phyloP scores from a whole-genome alignment of 2,888 invertebrate genomes.

The Cephus spinipes region DNA sequence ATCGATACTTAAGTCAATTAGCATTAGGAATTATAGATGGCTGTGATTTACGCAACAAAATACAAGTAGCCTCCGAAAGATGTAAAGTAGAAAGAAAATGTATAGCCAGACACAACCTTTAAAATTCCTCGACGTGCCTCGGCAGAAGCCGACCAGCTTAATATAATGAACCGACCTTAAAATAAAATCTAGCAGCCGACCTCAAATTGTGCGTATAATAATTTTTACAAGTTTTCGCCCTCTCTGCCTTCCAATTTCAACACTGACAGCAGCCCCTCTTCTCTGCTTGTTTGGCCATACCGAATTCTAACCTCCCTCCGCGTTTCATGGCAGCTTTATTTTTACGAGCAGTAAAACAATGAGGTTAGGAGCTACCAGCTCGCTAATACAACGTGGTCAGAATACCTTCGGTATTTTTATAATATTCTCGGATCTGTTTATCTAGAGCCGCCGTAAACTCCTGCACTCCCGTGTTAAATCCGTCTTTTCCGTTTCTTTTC shows the following conservation, averaged over 20 bases:
- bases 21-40: background rate
- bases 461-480: background rate
- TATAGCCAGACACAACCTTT: background rate
- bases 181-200: background rate
- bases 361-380: background rate
- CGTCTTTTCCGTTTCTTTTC: background rate
- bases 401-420: slow-evolving; percentile 7
- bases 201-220: background rate
- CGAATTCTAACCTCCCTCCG: background rate
- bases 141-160: background rate
- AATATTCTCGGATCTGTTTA: background rate
- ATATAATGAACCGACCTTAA: background rate
- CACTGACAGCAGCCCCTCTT: background rate
- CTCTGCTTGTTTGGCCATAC: background rate
- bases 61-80: background rate
- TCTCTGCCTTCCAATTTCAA: background rate
- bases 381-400: background rate
- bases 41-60: background rate
- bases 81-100: background rate
- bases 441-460: background rate
- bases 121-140: background rate
- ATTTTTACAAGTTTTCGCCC: background rate
- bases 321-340: slow-evolving; percentile 5
- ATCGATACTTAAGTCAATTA: background rate
- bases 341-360: slow-evolving; percentile 10